Base-by-base conservation (phyloP, 2,888 invertebrate species). In the Aleiodes testaceus region DNA sequence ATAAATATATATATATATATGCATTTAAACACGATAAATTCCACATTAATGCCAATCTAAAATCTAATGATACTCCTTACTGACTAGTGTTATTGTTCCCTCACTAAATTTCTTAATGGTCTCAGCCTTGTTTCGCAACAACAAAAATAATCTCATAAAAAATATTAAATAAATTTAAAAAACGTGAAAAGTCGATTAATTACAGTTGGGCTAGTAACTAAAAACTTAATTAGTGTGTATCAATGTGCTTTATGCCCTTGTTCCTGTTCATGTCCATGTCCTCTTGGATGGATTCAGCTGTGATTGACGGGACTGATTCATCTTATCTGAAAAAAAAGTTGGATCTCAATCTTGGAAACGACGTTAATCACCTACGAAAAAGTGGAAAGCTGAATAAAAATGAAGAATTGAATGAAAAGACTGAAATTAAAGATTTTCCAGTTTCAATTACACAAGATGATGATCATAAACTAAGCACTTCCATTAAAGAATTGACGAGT, bases 231-330 rank as follows among this genome's bases (percentile, higher is more conserved):
- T 85, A 86, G 87, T 86, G 84, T 87, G 86, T 87, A 86, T 87
- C 85, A 87, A 87, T 87, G 87, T 87, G 87, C 87, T 87, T 87
- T 86, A 86, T 87, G 86, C 86, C 86, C 87, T 87, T 81, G 84
- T 83, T 87, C 87, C 87, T 85, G 86, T 86, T 85, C 84, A 86
- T 85, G 86, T 87, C 85, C 85, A 80, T 86, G 82, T 85, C 84
- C 85, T 85, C 83, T 87, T 86, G 87, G 86, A 87, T 86, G 86
- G 86, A 83, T 36, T 87, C 86, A 87, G 84, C 87, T 86, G 85
- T 86, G 80, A 85, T 85, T 85, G 86, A 86, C 84, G 86, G 86
- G 84, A 85, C 85, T 84, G 85, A 82, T 80, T 84, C 84, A 65
- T 79, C 84, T 76, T 68, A 67, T 45, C 12, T 22, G 75, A 82